Evolutionary conservation across 2,797 vertebrate genomes (phyloP).

Genomic region (Microtus californicus): DNA sequence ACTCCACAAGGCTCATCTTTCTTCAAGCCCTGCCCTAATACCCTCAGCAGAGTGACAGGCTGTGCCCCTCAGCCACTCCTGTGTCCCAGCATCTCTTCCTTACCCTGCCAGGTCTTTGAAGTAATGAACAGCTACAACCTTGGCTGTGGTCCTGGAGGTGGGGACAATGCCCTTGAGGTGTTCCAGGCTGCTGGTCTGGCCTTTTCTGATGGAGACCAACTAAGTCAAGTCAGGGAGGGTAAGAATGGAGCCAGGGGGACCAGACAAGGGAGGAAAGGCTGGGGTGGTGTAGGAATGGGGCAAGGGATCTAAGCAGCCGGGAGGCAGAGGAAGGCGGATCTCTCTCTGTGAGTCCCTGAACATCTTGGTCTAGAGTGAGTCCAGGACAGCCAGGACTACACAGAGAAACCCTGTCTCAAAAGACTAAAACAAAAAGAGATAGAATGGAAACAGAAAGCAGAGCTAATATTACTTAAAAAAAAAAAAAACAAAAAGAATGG

Average conservation of each 20-base stretch:
- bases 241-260: slow-evolving; percentile 11
- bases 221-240: slow-evolving; percentile 65
- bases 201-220: slow-evolving; percentile 83
- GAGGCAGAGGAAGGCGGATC: too few relatives aligned
- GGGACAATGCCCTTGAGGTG: slow-evolving; percentile 83
- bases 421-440: too few relatives aligned
- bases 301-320: too few relatives aligned
- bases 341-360: too few relatives aligned
- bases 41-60: fast-evolving
- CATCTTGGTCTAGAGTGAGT: too few relatives aligned
- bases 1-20: too few relatives aligned
- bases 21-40: neutral
- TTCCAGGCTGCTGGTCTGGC: slow-evolving; percentile 90
- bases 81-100: neutral
- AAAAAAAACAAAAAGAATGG: slow-evolving; percentile 32
- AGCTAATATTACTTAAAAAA: too few relatives aligned
- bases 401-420: too few relatives aligned
- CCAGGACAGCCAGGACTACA: too few relatives aligned
- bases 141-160: slow-evolving; percentile 91
- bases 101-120: slow-evolving; percentile 89
- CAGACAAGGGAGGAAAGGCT: neutral
- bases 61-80: neutral
- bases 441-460: too few relatives aligned
- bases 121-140: slow-evolving; percentile 91
- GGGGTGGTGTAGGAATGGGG: slow-evolving; percentile 62